Base-by-base conservation (phyloP, 2,113 vertebrate genomes). In the Leptobrachium leishanense region DNA sequence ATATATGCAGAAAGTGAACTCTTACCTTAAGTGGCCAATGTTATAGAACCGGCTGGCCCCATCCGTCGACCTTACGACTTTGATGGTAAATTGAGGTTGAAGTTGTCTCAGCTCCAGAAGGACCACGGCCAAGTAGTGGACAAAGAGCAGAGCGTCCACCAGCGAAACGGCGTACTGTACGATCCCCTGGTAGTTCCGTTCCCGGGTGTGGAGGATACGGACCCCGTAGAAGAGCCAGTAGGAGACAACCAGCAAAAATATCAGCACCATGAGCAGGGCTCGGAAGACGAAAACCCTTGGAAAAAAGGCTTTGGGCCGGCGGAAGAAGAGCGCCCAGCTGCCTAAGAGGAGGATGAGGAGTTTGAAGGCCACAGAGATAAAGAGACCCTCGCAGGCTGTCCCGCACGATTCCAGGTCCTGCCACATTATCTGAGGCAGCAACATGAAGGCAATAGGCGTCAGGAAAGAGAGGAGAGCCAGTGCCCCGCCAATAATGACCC, bases 211-310 rank as follows among this genome's bases (percentile, higher is more conserved):
- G 89, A 97, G 80, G 81, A 97, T 92, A 1, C 96, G 87, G 2
- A 97, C 95, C 0, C 95, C 95, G 0, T 97, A 98, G 69, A 97
- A 97, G 5, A 97, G 88, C 96, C 96, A 98, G 85, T 97, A 97
- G 13, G 95, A 97, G 0, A 94, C 94, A 0, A 97, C 92, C 0
- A 97, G 94, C 63, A 97, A 91, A 86, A 97, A 95, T 8, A 97
- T 92, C 0, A 97, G 90, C 81, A 95, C 95, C 95, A 97, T 95
- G 43, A 98, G 94, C 68, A 97, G 80, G 0, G 95, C 94, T 0
- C 95, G 94, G 85, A 97, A 93, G 82, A 95, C 92, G 0, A 95
- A 96, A 80, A 97, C 88, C 0, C 96, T 95, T 0, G 96, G 96
- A 59, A 98, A 89, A 0, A 93, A 93, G 82, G 95, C 94, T 6